Conservation (phyloP, 1,140 invertebrate genomes). For the Adelges cooleyi region DNA sequence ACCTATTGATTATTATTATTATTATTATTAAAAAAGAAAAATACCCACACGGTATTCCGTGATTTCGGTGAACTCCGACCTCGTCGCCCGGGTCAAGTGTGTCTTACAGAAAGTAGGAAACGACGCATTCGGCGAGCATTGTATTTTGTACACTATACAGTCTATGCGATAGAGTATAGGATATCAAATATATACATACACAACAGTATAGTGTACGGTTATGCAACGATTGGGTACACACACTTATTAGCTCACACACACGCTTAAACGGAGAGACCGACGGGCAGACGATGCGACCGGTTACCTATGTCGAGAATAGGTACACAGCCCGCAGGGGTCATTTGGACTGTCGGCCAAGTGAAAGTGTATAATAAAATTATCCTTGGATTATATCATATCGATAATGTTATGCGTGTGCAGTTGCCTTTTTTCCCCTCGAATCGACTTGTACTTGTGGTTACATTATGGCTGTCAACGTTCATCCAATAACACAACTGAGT, state of each 20-base stretch:
- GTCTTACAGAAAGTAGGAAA: neutral
- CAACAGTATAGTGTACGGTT: neutral
- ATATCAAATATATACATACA: too few relatives aligned
- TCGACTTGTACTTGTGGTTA: too few relatives aligned
- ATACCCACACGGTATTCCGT: neutral
- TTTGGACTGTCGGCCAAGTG: slow-evolving; percentile 2
- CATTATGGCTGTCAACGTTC: too few relatives aligned
- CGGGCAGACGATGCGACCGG: slow-evolving; percentile 22
- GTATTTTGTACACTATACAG: too few relatives aligned
- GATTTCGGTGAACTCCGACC: slow-evolving; percentile 6
- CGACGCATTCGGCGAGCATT: neutral
- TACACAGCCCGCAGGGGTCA: slow-evolving; percentile 13
- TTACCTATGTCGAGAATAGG: neutral
- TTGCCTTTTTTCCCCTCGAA: too few relatives aligned
- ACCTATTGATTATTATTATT: neutral
- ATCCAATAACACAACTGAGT: too few relatives aligned
- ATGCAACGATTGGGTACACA: neutral
- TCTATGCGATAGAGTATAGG: too few relatives aligned
- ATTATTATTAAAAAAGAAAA: too few relatives aligned
- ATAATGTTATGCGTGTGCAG: neutral
- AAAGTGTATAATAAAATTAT: too few relatives aligned
- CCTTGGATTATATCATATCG: slow-evolving; percentile 19
- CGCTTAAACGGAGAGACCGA: neutral
- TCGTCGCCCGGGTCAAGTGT: neutral
- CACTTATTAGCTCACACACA: too few relatives aligned